phyloP scores from a whole-genome alignment of 2,797 vertebrate species.

The Fistularia commersonii region DNA sequence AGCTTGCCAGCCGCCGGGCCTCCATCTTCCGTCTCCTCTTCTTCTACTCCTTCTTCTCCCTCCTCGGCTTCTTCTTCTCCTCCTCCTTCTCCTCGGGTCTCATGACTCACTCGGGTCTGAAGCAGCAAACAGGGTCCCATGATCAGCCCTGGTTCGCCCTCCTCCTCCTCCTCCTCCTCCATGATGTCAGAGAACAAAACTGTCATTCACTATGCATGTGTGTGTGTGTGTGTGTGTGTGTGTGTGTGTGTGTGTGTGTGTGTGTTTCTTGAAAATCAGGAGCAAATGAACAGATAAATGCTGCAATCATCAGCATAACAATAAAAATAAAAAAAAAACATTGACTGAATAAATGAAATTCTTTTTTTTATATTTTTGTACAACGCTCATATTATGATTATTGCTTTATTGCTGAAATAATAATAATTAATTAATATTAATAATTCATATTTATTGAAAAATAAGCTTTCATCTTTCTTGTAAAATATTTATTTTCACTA shows the following conservation, averaged over 20 bases:
- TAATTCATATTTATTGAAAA: no score
- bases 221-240: background rate
- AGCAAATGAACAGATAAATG: no score
- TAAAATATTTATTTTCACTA: no score
- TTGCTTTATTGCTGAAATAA: no score
- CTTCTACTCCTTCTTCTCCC: slow-evolving; percentile 18
- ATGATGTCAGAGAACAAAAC: slow-evolving; percentile 30
- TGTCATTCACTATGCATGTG: slow-evolving; percentile 23
- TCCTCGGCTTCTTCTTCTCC: background rate
- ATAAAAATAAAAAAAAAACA: no score
- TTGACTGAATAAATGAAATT: no score
- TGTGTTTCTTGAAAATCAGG: background rate
- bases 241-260: background rate
- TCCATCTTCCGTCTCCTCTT: slow-evolving; percentile 70
- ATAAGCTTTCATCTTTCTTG: no score
- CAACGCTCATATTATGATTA: no score
- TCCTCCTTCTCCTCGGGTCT: slow-evolving; percentile 43
- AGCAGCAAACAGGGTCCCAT: slow-evolving; percentile 69
- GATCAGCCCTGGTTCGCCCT: slow-evolving; percentile 57
- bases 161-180: background rate
- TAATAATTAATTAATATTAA: no score
- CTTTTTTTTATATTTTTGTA: no score
- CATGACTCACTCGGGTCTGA: slow-evolving; percentile 74
- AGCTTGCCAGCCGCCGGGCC: slow-evolving; percentile 55
- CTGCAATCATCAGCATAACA: no score